Base-by-base conservation (phyloP, 2,888 invertebrate genomes). In the Pogonocherus hispidulus region DNA sequence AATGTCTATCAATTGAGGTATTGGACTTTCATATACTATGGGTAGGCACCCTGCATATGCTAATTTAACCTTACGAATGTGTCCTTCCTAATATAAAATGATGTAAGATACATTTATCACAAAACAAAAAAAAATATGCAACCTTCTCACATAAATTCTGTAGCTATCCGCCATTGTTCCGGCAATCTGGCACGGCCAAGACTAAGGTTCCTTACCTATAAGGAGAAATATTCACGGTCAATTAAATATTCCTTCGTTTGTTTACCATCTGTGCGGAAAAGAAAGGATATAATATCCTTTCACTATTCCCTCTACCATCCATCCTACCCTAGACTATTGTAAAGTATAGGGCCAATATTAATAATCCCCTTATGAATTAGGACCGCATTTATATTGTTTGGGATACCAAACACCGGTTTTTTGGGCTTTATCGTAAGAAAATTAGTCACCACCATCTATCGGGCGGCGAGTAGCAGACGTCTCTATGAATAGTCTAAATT, bases 331-430 rank as follows among this genome's bases (percentile, higher is more conserved):
- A 41, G 41, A 14, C n/a, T 41, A 41, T 14, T n/a, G 16, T 41
- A n/a, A 44, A 37, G 22, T 11, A 32, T 9, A 35, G 52, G 52
- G 32, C 27, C 18, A n/a, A n/a, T 54, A 35, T 35, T 19, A 27
- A 32, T 47, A 59, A 59, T 59, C 47, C 59, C 59, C 20, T 59
- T 47, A 57, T 23, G 46, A 46, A 32, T 47, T 59, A 59, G 59
- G 47, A 47, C 47, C 47, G 47, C 47, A 32, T 59, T 57, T 57
- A 57, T 49, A 16, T 35, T 32, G 46, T n/a, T n/a, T n/a, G 47
- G n/a, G 47, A 59, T 59, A 59, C 47, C 47, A 46, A 59, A 59
- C 59, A 59, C 32, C 32, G 47, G 59, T 27, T 32, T 41, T 23
- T 23, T 57, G 16, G 11, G 46, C 23, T 18, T 27, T 52, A 52